Percentiles rank a stretch among this genome's conserved stretches.
Evolutionary conservation across 2,797 vertebrate genomes (phyloP).

Genomic region (Melanogrammus aeglefinus): DNA sequence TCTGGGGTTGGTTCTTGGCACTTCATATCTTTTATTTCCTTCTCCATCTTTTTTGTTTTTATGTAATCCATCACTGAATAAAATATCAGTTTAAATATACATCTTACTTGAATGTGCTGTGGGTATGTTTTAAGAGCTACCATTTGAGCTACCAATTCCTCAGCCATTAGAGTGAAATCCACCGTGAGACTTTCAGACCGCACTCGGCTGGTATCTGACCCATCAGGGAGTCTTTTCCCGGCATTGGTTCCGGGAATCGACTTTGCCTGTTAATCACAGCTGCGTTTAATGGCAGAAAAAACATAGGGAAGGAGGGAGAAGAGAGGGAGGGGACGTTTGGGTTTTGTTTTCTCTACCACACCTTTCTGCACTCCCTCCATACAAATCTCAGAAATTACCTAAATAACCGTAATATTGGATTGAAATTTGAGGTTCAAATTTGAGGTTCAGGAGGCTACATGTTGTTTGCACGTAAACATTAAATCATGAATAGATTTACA

Average conservation of each 20-base stretch:
- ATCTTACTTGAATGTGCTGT: background rate
- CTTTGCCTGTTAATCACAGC: background rate
- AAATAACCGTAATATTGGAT: background rate
- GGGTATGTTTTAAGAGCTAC: background rate
- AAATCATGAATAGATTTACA: background rate
- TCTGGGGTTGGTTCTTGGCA: background rate
- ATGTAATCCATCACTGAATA: background rate
- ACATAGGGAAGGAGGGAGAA: too few species aligned
- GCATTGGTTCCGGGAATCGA: background rate
- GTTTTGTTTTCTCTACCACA: background rate
- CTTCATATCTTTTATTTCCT: background rate
- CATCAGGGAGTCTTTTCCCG: background rate
- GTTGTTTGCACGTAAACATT: background rate
- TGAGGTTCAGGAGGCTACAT: background rate
- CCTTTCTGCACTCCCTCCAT: background rate
- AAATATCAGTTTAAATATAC: background rate
- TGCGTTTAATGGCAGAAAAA: too few species aligned
- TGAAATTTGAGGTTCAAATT: background rate
- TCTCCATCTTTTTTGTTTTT: too few species aligned
- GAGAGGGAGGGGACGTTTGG: too few species aligned
- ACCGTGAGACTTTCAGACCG: background rate
- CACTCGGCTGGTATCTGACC: background rate
- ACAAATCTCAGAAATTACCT: background rate
- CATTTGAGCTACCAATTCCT: background rate
- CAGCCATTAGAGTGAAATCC: background rate